Conservation (phyloP, 1,140 invertebrate genomes). For the Habropoda laboriosa region DNA sequence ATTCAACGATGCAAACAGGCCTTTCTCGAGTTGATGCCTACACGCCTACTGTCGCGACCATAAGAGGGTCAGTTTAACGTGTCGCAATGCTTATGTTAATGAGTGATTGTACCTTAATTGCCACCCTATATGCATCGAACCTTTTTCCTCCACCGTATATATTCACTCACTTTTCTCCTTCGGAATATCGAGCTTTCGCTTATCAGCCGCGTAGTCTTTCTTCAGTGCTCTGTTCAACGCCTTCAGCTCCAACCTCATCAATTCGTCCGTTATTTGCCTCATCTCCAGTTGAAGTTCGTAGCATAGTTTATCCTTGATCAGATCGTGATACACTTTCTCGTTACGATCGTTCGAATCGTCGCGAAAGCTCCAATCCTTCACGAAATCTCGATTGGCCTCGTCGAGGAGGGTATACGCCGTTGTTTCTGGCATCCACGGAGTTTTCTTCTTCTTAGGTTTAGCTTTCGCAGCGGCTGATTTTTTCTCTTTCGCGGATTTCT, state of each 20-base stretch:
- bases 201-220: constrained; percentile 73
- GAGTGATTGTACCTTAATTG: not conserved
- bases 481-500: constrained; percentile 49
- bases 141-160: not conserved
- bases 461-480: not conserved
- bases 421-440: constrained; percentile 71
- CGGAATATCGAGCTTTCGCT: not conserved
- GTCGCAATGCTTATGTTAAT: not conserved
- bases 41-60: not conserved
- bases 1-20: not conserved
- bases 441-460: not conserved
- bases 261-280: constrained; percentile 82
- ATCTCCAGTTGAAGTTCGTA: constrained; percentile 83
- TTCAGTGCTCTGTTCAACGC: constrained; percentile 80
- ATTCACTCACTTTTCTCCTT: not conserved
- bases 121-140: too few species aligned
- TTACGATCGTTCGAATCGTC: constrained; percentile 78
- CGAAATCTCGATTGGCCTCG: constrained; percentile 76
- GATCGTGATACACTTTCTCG: constrained; percentile 79
- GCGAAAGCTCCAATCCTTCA: constrained; percentile 78
- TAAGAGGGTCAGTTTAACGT: not conserved
- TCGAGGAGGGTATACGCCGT: constrained; percentile 72
- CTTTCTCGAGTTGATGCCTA: not conserved
- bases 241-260: constrained; percentile 83
- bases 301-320: constrained; percentile 81